Evolutionary conservation across 2,113 vertebrate genomes (phyloP), one percentile per base, ranked within the genome.

Genomic region (Scophthalmus maximus): DNA sequence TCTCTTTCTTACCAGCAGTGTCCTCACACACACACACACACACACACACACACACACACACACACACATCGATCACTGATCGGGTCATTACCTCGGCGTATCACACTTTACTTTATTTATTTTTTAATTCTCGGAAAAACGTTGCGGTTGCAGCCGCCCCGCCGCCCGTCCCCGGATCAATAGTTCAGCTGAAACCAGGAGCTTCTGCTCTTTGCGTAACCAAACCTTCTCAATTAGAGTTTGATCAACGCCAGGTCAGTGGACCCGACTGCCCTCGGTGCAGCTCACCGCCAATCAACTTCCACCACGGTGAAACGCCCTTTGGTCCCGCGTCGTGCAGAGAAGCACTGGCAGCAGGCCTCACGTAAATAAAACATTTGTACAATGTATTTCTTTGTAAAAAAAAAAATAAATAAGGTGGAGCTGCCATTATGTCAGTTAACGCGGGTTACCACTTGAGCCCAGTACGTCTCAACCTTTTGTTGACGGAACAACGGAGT

Each of bases 241-340:
- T 88, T 86, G 88, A 89, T 82, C 85, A 68, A 73, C 76, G 27
- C 26, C 58, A 58, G 91, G 89, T 93, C 89, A 93, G 64, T 88
- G 82, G 59, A 78, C 90, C 53, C 32, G 52, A 52, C 17, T 46
- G 42, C 18, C n/a, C 42, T 8, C 18, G 4, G 42, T 15, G 56
- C 51, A 58, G 71, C 26, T 78, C 71, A 76, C 91, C 92, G 92
- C 92, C 93, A 93, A 93, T 92, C 87, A 84, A 47, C 65, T 76
- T 55, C 49, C 53, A 81, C 70, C 49, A 49, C 62, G 44, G 25
- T 26, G 82, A 61, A 85, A 92, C 93, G 79, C 92, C 93, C 91
- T 76, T 65, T 59, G 66, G 46, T 34, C 51, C 60, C 23, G 63
- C 32, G 23, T 69, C 49, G n/a, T 55, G 52, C 27, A 58, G 23